Evolutionary conservation across 2,888 invertebrate genomes (phyloP), one percentile per base, ranked within the genome.

Genomic region (Caenorhabditis wallacei): DNA sequence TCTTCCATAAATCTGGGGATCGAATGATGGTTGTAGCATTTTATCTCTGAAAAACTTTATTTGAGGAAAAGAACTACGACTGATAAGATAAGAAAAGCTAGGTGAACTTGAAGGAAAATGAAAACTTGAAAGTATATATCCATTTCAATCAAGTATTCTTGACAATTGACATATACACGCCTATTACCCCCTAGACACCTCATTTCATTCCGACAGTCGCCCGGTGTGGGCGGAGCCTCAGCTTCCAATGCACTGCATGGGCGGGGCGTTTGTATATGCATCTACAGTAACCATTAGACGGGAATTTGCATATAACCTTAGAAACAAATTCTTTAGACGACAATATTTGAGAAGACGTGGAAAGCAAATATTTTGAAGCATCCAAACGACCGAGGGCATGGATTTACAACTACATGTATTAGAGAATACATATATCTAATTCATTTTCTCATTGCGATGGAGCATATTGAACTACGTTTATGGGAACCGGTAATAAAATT

Each of bases 1-100:
- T 40, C 82, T 53, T 20, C 78, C 72, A 59, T 82, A 82, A 18
- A 82, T 59, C 20, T 82, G 82, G 48, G 78, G 48, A 46, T 82
- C 78, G 51, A 82, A 78, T 30, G 82, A 63, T 18, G 72, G 61
- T 35, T 82, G 82, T 22, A 82, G 66, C 82, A 82, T 82, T 35
- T 78, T 82, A 18, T 82, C 82, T 69, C 82, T 82, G 57, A 53
- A 82, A 76, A 5, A 5, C 30, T 30, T 3, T 30, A 59, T 16
- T 43, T 16, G 16, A 35, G n/a, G n/a, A n/a, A n/a, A n/a, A n/a
- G 24, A 57, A 30, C 26, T 10, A n/a, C 13, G 20, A 13, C n/a
- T 18, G 18, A 35, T 35, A 7, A 74, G 48, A 37, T 7, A 7
- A 40, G 8, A 18, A 48, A 30, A 30, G 51, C 5, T 43, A 16